Evolutionary conservation across 2,797 vertebrate species (phyloP).

Genomic region (Poecile montanus): DNA sequence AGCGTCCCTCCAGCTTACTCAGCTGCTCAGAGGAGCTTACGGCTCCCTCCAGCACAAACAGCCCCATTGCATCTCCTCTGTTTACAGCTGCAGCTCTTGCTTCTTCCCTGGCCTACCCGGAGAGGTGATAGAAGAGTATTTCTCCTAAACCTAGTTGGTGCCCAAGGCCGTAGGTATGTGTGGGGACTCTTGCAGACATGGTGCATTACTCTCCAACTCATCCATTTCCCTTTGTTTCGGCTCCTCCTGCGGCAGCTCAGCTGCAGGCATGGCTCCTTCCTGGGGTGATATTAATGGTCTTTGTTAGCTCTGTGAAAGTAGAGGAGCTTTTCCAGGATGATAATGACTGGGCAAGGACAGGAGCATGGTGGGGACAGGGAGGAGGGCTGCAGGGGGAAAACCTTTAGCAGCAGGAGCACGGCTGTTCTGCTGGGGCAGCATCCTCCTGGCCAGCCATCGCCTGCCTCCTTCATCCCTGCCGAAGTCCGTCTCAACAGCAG

Average conservation of each 20-base stretch:
- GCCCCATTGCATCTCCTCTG: conserved; percentile 57
- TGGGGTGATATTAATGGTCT: neutral
- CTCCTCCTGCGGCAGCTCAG: neutral
- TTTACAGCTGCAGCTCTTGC: conserved; percentile 62
- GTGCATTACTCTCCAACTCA: neutral
- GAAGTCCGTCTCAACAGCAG: neutral
- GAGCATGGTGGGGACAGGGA: neutral
- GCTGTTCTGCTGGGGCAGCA: neutral
- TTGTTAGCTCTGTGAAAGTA: neutral
- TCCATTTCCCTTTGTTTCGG: neutral
- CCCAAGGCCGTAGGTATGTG: neutral
- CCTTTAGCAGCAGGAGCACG: fast-evolving
- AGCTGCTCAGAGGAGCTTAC: conserved; percentile 80
- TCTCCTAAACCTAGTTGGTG: conserved; percentile 33
- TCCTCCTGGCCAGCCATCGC: neutral
- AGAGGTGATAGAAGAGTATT: conserved; percentile 1
- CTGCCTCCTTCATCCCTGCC: neutral
- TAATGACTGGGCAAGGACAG: neutral
- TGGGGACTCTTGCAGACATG: neutral
- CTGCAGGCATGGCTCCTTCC: neutral
- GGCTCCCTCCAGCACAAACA: conserved; percentile 76
- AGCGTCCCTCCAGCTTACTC: conserved; percentile 80
- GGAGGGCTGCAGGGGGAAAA: neutral
- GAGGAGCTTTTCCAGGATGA: neutral
- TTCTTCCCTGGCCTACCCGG: neutral